Evolutionary conservation across 2,888 invertebrate species (phyloP).

Genomic region (Galerucella pusilla): DNA sequence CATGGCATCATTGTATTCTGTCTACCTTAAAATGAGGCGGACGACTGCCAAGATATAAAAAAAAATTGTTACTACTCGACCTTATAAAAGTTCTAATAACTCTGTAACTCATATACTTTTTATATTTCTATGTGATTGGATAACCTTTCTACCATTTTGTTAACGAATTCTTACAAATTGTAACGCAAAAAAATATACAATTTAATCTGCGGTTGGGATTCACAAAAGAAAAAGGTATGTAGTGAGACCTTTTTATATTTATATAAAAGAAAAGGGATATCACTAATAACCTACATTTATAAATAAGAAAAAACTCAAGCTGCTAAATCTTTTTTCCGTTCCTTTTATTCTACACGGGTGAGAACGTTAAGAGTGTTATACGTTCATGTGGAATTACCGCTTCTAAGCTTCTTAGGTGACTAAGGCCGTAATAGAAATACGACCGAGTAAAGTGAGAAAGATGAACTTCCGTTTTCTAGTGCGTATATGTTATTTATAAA

Average conservation of each 20-base stretch:
- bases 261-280: background rate
- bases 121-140: too few species aligned
- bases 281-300: slow-evolving; percentile 10
- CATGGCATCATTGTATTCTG: too few species aligned
- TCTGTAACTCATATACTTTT: too few species aligned
- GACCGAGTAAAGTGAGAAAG: slow-evolving; percentile 13
- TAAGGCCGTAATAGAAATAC: slow-evolving; percentile 25
- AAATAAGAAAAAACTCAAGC: background rate
- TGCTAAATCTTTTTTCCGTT: slow-evolving; percentile 20
- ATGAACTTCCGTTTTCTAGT: background rate
- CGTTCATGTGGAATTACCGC: slow-evolving; percentile 30
- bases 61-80: too few species aligned
- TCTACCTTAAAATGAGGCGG: too few species aligned
- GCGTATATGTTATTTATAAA: background rate
- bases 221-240: background rate
- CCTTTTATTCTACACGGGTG: slow-evolving; percentile 20
- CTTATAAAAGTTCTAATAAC: too few species aligned
- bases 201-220: background rate
- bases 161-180: too few species aligned
- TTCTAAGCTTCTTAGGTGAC: slow-evolving; percentile 26
- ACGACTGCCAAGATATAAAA: too few species aligned
- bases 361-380: slow-evolving; percentile 27
- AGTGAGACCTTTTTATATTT: background rate
- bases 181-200: slow-evolving; percentile 5
- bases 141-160: too few species aligned